These are phyloP conservation scores for Hiodon alosoides DNA, from an alignment of 2,113 vertebrate genomes.

Conservation along the genomic window DNA sequence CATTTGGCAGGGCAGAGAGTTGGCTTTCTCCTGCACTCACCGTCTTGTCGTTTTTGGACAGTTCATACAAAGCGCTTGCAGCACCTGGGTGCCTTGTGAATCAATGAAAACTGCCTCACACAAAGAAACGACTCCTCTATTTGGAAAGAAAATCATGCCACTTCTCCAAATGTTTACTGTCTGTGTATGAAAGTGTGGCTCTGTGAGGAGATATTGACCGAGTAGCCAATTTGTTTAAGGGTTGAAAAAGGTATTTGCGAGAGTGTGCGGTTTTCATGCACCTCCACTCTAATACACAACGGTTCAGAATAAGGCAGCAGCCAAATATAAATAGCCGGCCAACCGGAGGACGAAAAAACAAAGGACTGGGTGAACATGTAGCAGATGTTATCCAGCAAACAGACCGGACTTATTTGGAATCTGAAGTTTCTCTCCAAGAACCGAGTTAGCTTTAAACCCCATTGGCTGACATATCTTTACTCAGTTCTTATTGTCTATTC, in stretches of 20 bases:
- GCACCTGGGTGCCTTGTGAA: background rate
- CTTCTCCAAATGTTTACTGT: constrained; percentile 50
- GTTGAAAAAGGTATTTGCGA: background rate
- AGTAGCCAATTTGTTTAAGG: constrained; percentile 35
- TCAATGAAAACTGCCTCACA: constrained; percentile 1
- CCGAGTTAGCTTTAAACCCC: constrained; percentile 22
- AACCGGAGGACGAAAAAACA: constrained; percentile 48
- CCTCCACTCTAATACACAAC: constrained; percentile 17
- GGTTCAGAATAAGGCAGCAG: constrained; percentile 28
- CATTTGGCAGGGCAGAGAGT: background rate
- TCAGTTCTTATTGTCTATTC: background rate
- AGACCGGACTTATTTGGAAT: constrained; percentile 37
- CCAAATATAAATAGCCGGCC: constrained; percentile 41
- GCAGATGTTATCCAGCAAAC: constrained; percentile 59
- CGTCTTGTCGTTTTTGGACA: background rate
- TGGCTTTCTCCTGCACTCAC: background rate
- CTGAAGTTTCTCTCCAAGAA: constrained; percentile 41
- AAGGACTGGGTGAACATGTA: constrained; percentile 48
- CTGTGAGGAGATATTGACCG: constrained; percentile 32
- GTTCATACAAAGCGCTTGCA: background rate
- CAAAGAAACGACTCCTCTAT: background rate
- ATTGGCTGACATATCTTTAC: background rate
- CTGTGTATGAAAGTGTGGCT: constrained; percentile 27
- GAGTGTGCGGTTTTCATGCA: background rate
- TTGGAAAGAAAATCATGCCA: background rate